Conservation (phyloP, 2,113 vertebrate genomes). For the Pleuronectes platessa region DNA sequence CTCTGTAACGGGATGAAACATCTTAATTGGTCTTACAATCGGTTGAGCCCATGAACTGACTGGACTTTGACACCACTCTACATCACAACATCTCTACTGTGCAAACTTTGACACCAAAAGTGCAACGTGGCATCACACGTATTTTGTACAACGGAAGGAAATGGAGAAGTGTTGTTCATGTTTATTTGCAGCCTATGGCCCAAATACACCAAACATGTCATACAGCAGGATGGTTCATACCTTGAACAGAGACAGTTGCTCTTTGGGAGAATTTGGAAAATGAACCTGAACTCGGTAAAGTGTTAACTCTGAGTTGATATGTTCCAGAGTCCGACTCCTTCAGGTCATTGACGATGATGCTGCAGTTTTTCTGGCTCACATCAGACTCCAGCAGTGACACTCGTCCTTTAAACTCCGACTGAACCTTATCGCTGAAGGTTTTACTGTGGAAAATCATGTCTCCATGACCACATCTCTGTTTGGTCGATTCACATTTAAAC, state of each 20-base stretch:
- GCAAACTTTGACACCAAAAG: no score
- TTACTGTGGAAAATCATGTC: constrained; percentile 34
- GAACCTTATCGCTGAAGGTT: background rate
- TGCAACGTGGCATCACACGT: no score
- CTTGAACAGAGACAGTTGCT: constrained; percentile 38
- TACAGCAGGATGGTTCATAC: constrained; percentile 33
- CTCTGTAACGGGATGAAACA: no score
- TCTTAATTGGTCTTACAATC: no score
- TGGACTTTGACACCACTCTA: no score
- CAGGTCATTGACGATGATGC: constrained; percentile 63
- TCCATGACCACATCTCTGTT: rapidly evolving
- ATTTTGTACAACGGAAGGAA: no score
- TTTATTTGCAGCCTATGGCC: no score
- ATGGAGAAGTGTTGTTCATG: no score
- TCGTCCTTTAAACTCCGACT: constrained; percentile 8
- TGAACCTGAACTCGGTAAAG: rapidly evolving
- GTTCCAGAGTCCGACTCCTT: constrained; percentile 52
- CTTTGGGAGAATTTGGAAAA: rapidly evolving
- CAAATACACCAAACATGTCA: no score
- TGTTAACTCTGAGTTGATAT: constrained; percentile 53
- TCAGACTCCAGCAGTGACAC: constrained; percentile 51
- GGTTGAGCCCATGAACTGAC: no score
- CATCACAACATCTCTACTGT: no score
- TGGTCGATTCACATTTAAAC: constrained; percentile 42
- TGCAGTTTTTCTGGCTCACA: constrained; percentile 35